Conservation (phyloP, 1,140 invertebrate genomes). For the Drosophila busckii region DNA sequence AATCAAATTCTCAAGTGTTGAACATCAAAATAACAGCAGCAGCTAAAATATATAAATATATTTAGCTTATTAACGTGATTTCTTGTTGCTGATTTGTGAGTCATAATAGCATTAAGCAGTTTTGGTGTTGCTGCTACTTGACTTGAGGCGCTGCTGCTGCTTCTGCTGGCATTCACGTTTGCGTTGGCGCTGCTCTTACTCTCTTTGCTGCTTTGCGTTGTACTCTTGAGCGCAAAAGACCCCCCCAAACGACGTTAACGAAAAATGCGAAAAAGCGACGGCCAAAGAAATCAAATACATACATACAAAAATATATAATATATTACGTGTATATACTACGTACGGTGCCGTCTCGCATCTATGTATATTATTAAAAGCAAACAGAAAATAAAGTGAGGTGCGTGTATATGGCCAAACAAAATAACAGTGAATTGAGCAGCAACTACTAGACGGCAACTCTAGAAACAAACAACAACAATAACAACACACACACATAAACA, state of each 20-base stretch:
- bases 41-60: conserved; percentile 19
- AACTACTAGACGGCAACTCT: not conserved
- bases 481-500: conserved; percentile 19
- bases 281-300: conserved; percentile 20
- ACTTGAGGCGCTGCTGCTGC: conserved; percentile 11
- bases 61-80: conserved; percentile 19
- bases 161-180: not conserved
- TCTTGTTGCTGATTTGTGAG: conserved; percentile 38
- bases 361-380: conserved; percentile 27
- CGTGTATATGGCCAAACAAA: conserved; percentile 19
- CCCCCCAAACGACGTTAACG: conserved; percentile 57
- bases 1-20: no score
- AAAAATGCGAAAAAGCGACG: conserved; percentile 32
- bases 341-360: not conserved
- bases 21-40: not conserved
- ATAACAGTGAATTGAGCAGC: conserved; percentile 4
- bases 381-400: conserved; percentile 22
- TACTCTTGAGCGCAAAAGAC: conserved; percentile 34
- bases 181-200: conserved; percentile 12
- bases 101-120: conserved; percentile 57
- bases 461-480: conserved; percentile 4
- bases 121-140: conserved; percentile 6
- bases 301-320: conserved; percentile 9
- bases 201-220: conserved; percentile 17
- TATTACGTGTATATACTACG: not conserved